Conservation (phyloP, 1,140 invertebrate genomes). For the Platyscapa corneri region DNA sequence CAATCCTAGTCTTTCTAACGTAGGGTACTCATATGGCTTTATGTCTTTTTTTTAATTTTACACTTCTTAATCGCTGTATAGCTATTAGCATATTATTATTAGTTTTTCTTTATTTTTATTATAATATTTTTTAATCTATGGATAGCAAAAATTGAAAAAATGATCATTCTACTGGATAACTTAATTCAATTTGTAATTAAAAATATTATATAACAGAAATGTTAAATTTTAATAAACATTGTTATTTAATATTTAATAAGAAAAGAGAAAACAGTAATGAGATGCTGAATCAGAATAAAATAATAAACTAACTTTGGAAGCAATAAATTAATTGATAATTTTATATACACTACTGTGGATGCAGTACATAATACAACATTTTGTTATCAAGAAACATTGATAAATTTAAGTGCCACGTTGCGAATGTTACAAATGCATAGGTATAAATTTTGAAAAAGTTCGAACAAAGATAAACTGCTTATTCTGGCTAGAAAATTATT, state of each 20-base stretch:
- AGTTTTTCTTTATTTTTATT: not conserved
- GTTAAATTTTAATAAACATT: constrained; percentile 9
- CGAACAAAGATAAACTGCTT: not conserved
- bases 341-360: constrained; percentile 13
- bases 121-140: not conserved
- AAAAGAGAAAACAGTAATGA: constrained; percentile 16
- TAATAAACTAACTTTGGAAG: constrained; percentile 16
- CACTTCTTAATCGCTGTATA: constrained; percentile 28
- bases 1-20: constrained; percentile 50
- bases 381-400: constrained; percentile 28
- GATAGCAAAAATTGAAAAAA: not conserved
- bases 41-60: constrained; percentile 15
- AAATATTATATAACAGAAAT: constrained; percentile 13
- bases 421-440: not conserved
- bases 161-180: not conserved
- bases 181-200: not conserved
- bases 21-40: constrained; percentile 31
- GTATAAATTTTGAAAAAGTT: not conserved
- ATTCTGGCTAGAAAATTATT: constrained; percentile 17
- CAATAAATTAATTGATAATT: constrained; percentile 12
- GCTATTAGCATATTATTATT: constrained; percentile 15
- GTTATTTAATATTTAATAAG: constrained; percentile 26
- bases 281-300: constrained; percentile 11
- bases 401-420: constrained; percentile 45
- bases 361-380: constrained; percentile 17